Conservation (phyloP, 2,113 vertebrate genomes). For the Rhynchomys soricoides region DNA sequence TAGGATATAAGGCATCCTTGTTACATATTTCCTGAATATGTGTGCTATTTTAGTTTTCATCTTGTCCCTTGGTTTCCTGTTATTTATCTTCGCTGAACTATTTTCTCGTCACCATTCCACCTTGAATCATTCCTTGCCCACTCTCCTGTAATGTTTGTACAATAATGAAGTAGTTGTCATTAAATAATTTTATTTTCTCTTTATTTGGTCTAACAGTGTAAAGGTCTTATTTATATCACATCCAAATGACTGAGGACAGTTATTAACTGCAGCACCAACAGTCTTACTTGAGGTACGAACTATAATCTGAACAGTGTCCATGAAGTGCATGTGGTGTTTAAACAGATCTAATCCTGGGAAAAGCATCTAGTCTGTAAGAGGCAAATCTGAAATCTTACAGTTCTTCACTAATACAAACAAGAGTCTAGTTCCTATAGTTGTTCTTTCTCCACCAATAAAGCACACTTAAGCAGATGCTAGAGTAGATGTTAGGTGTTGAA, state of each 20-base stretch:
- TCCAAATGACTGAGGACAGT: background rate
- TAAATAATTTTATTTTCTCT: background rate
- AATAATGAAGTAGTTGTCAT: background rate
- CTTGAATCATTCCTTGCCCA: background rate
- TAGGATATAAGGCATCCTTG: background rate
- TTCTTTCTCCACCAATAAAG: constrained; percentile 22
- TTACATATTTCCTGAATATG: background rate
- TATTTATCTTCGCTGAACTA: background rate
- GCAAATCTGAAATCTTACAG: background rate
- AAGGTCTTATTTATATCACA: constrained; percentile 6
- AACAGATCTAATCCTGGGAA: background rate
- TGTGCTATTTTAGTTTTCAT: background rate
- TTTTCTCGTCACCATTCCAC: background rate
- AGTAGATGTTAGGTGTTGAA: background rate
- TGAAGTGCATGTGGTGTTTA: background rate
- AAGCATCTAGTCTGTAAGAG: background rate
- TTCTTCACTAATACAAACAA: background rate
- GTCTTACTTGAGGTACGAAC: background rate
- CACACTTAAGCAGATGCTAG: background rate
- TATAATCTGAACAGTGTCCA: background rate
- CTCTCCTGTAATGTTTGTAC: background rate
- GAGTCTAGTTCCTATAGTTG: background rate
- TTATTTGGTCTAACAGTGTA: background rate
- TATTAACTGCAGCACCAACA: background rate
- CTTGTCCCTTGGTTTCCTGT: background rate